phyloP scores from a whole-genome alignment of 2,888 invertebrate species.

The Idaea straminata region DNA sequence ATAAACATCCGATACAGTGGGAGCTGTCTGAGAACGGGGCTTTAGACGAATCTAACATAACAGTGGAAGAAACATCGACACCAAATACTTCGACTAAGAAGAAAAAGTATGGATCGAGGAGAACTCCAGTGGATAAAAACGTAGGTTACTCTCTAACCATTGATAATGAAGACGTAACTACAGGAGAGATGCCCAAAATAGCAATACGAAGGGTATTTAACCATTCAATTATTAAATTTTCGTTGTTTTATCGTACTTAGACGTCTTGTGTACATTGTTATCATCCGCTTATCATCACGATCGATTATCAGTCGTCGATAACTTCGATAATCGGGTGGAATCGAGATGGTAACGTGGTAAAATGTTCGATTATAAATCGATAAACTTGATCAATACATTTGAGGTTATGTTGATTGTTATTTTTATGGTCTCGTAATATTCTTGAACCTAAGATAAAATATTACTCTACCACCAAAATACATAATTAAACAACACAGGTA shows the following conservation, averaged over 20 bases:
- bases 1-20: slow-evolving; percentile 74
- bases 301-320: slow-evolving; percentile 14
- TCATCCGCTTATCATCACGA: slow-evolving; percentile 16
- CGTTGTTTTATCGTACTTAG: slow-evolving; percentile 35
- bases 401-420: background rate
- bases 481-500: too few relatives aligned
- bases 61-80: slow-evolving; percentile 48
- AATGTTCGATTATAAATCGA: slow-evolving; percentile 10
- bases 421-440: background rate
- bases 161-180: slow-evolving; percentile 42
- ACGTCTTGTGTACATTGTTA: slow-evolving; percentile 14
- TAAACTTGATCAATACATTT: background rate
- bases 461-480: too few relatives aligned
- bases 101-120: slow-evolving; percentile 48
- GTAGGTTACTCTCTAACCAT: slow-evolving; percentile 69
- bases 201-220: slow-evolving; percentile 67
- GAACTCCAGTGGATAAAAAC: slow-evolving; percentile 52
- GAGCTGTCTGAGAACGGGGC: slow-evolving; percentile 62
- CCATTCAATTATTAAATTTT: slow-evolving; percentile 41
- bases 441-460: too few relatives aligned
- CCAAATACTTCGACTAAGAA: slow-evolving; percentile 43
- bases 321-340: slow-evolving; percentile 20
- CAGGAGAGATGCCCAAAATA: slow-evolving; percentile 57
- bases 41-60: slow-evolving; percentile 51
- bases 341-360: background rate